Evolutionary conservation across 2,797 vertebrate species (phyloP).

Genomic region (Lepus oiostolus): DNA sequence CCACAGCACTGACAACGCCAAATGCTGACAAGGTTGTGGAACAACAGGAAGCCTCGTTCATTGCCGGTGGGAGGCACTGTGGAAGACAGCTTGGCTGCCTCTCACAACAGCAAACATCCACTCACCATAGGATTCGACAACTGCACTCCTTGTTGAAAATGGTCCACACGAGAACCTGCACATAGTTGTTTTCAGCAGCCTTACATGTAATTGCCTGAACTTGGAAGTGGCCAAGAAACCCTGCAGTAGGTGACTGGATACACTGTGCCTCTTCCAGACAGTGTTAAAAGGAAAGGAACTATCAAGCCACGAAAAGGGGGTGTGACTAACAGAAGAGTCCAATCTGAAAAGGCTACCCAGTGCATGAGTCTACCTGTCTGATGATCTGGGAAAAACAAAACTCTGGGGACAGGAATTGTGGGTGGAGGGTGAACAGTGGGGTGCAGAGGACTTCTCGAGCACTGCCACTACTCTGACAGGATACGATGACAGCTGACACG

Average conservation of each 20-base stretch:
- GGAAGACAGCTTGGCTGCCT: background rate
- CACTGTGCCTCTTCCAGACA: background rate
- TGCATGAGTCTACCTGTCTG: background rate
- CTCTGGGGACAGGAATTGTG: background rate
- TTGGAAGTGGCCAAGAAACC: background rate
- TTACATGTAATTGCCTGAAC: background rate
- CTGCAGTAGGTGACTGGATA: background rate
- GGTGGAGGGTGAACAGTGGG: too few species aligned
- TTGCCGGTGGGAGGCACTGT: background rate
- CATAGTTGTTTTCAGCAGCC: background rate
- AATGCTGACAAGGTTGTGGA: background rate
- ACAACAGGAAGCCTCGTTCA: background rate
- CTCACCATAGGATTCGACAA: background rate
- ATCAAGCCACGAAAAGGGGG: background rate
- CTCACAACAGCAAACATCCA: background rate
- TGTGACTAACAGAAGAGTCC: background rate
- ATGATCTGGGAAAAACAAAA: background rate
- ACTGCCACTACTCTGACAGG: background rate
- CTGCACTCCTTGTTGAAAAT: background rate
- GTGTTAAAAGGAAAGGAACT: background rate
- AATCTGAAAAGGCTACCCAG: background rate
- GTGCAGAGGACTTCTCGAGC: background rate
- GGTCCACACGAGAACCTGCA: background rate
- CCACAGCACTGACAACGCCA: background rate
- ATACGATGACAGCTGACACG: background rate